Evolutionary conservation across 2,888 invertebrate species (phyloP).

Genomic region (Amphipoea lucens): DNA sequence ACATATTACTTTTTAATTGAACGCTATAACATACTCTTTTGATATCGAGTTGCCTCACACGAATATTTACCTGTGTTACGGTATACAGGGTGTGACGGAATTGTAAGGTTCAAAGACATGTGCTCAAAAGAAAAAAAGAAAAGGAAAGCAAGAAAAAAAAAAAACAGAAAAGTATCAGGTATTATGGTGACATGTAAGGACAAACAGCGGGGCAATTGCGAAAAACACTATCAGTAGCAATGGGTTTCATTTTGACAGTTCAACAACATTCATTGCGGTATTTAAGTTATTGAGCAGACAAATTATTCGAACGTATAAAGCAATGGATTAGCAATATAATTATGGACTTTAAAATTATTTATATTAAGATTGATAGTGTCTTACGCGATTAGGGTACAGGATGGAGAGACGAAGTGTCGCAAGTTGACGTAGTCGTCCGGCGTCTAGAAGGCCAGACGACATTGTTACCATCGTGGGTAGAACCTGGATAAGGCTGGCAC

Average conservation of each 20-base stretch:
- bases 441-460: background rate
- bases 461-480: background rate
- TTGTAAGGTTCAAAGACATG: background rate
- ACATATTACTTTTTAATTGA: slow-evolving; percentile 58
- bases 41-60: slow-evolving; percentile 54
- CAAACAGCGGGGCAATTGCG: too few relatives aligned
- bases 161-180: too few relatives aligned
- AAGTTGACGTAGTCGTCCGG: too few relatives aligned
- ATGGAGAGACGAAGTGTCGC: background rate
- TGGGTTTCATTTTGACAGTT: too few relatives aligned
- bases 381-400: background rate
- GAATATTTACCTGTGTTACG: slow-evolving; percentile 33
- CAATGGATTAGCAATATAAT: too few relatives aligned
- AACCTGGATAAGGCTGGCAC: background rate
- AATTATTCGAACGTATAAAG: too few relatives aligned
- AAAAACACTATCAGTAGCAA: too few relatives aligned
- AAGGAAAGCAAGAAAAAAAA: too few relatives aligned
- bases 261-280: too few relatives aligned
- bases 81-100: slow-evolving; percentile 14
- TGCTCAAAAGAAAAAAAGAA: background rate
- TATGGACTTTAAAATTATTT: too few relatives aligned
- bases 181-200: background rate
- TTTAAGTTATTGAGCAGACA: too few relatives aligned
- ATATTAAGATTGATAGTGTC: too few relatives aligned
- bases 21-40: slow-evolving; percentile 52